Base-by-base conservation (phyloP, 2,113 vertebrate genomes). In the Pachypanchax playfairii region DNA sequence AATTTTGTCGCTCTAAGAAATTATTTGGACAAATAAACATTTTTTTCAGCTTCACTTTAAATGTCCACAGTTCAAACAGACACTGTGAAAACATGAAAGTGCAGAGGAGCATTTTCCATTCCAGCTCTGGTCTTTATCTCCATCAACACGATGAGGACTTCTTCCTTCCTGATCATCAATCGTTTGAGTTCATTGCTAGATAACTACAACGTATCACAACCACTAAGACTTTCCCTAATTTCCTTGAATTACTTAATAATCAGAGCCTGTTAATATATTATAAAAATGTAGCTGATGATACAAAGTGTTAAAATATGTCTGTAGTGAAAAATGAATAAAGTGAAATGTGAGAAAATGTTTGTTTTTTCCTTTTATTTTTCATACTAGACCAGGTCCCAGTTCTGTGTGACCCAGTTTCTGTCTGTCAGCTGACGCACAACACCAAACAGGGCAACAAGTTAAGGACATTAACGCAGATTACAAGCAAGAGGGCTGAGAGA, bases 391-490 rank as follows among this genome's bases (percentile, higher is more conserved):
- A 12, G 11, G 44, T 49, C 41, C 11, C 14, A 7, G 24, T 44
- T 60, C 51, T 46, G 54, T 35, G 65, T 89, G 88, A 84, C 85
- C 88, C 68, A 89, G 64, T 84, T 90, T 67, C 35, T 71, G 65
- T 48, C 33, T 58, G 83, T 90, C 87, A 87, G 79, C 74, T 87
- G 79, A 90, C 70, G 20, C 56, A 43, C 18, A 73, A 61, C 79
- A 65, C 56, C 63, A 70, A 85, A 77, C 65, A 79, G 60, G 38
- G 59, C 41, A 36, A 49, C 38, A 28, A 66, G 74, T 63, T 87
- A 85, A 88, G 67, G 64, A 83, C 79, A 83, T 85, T 86, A 83
- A 49, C 61, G n/a, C 46, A 84, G 83, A 87, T 89, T 87, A 87
- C 64, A n/a, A 33, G 54, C n/a, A n/a, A 29, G 53, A 70, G 65